These are phyloP conservation scores for Noctua fimbriata DNA, from an alignment of 2,888 invertebrate species.

Conservation along the genomic window DNA sequence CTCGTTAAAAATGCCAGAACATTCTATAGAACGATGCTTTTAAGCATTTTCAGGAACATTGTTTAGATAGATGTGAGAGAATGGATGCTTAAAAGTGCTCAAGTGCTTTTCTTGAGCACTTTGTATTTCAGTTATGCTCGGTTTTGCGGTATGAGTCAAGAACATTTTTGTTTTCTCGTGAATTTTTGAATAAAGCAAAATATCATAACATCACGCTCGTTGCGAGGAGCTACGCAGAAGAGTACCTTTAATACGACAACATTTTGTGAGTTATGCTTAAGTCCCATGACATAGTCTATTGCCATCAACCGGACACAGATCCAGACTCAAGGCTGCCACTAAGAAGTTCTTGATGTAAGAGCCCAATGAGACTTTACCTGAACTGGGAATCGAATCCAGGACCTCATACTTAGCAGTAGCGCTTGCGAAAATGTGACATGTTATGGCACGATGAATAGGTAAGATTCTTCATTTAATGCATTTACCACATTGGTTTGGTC, in stretches of 20 bases:
- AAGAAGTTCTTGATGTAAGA: not conserved
- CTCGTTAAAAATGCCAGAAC: constrained; percentile 70
- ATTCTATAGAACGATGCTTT: constrained; percentile 51
- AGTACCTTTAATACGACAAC: not conserved
- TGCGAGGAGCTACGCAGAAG: not conserved
- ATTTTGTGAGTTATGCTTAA: not conserved
- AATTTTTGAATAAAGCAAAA: not conserved
- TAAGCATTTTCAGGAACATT: constrained; percentile 58
- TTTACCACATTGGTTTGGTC: too few relatives aligned
- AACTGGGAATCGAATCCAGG: not conserved
- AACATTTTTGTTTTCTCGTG: not conserved
- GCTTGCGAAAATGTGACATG: not conserved
- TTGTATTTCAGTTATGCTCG: constrained; percentile 33
- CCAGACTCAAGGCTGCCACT: too few relatives aligned
- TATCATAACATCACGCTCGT: not conserved
- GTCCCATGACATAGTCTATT: not conserved
- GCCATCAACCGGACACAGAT: not conserved
- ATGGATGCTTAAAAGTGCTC: constrained; percentile 61
- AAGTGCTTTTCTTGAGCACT: constrained; percentile 33
- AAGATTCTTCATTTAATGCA: too few relatives aligned
- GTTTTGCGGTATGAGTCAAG: not conserved
- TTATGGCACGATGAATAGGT: not conserved
- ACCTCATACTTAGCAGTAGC: not conserved
- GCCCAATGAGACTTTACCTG: not conserved
- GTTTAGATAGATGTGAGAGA: constrained; percentile 54